Base-by-base conservation (phyloP, 2,797 vertebrate genomes). In the Stomatorhinus walkeri region DNA sequence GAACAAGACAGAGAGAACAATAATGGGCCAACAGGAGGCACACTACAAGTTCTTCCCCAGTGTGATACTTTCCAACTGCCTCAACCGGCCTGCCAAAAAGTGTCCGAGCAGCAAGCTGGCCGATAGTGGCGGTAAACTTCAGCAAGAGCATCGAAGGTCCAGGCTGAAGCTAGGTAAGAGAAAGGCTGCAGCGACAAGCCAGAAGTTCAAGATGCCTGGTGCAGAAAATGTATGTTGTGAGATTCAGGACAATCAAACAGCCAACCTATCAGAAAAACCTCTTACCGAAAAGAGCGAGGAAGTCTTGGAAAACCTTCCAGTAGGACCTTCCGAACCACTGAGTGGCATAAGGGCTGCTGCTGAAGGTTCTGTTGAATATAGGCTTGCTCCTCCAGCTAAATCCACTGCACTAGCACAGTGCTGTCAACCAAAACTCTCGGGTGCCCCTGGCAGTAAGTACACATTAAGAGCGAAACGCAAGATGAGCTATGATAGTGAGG, bases 11-110 rank as follows among this genome's bases (percentile, higher is more conserved):
- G 98, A 99, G 92, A 96, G 96, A 91, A 97, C 97, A 89, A 97
- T 97, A 89, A 96, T 97, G 91, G 98, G 97, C 91, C 98, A 99
- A 92, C 98, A 98, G 95, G 97, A 97, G 93, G 97, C 97, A 10
- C 98, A 99, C 94, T 99, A 99, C 91, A 99, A 98, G 95, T 99
- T 99, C 93, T 99, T 99, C 90, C 98, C 98, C 52, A 99, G 98
- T 79, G 98, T 99, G 91, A 98, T 99, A 91, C 98, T 99, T 92
- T 99, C 98, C 88, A 99, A 99, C 92, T 99, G 98, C 94, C 97
- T 99, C 88, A 97, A 93, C 88, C 96, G 97, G 91, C 96, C 97
- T 7, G 94, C 96, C 88, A 99, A 98, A 91, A 96, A 96, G 92
- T 88, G 92, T 28, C 92, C 90, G 0, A 89, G 87, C 90, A 95